phyloP scores from a whole-genome alignment of 2,888 invertebrate genomes.

The Luperina testacea region DNA sequence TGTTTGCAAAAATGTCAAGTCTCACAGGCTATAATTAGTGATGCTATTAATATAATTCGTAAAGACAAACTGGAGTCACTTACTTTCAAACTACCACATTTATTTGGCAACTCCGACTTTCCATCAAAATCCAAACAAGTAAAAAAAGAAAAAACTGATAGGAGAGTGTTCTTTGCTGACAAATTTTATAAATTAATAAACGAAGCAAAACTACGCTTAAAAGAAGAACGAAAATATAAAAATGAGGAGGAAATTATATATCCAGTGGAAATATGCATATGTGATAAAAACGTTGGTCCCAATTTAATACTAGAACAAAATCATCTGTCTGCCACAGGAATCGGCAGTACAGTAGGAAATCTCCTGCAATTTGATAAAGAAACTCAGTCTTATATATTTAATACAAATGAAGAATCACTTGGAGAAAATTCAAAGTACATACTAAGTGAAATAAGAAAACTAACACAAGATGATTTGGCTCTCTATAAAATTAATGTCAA shows the following conservation, averaged over 20 bases:
- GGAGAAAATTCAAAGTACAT: slow-evolving; percentile 65
- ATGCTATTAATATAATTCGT: slow-evolving; percentile 62
- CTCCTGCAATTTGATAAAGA: slow-evolving; percentile 62
- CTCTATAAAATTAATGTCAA: slow-evolving; percentile 65
- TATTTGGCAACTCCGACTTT: slow-evolving; percentile 71
- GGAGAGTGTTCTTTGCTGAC: slow-evolving; percentile 51
- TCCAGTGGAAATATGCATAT: slow-evolving; percentile 59
- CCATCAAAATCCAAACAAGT: slow-evolving; percentile 49
- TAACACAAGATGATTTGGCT: slow-evolving; percentile 50
- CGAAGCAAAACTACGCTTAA: slow-evolving; percentile 23
- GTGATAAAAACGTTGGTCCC: slow-evolving; percentile 61
- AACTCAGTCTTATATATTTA: slow-evolving; percentile 64
- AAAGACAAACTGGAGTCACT: slow-evolving; percentile 56
- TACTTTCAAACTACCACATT: slow-evolving; percentile 64
- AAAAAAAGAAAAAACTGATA: slow-evolving; percentile 36
- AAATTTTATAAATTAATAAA: slow-evolving; percentile 55
- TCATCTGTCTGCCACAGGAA: slow-evolving; percentile 64
- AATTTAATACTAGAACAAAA: slow-evolving; percentile 61
- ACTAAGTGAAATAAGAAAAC: slow-evolving; percentile 54
- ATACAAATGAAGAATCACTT: slow-evolving; percentile 48
- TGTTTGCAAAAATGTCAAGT: slow-evolving; percentile 61
- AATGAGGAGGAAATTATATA: slow-evolving; percentile 27
- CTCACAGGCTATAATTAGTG: slow-evolving; percentile 53
- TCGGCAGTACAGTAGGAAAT: slow-evolving; percentile 74
- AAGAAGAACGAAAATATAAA: slow-evolving; percentile 25